Percentiles rank a stretch among this genome's conserved stretches.
Conservation (phyloP, 2,797 vertebrate genomes). For the Syndactyla subalaris region DNA sequence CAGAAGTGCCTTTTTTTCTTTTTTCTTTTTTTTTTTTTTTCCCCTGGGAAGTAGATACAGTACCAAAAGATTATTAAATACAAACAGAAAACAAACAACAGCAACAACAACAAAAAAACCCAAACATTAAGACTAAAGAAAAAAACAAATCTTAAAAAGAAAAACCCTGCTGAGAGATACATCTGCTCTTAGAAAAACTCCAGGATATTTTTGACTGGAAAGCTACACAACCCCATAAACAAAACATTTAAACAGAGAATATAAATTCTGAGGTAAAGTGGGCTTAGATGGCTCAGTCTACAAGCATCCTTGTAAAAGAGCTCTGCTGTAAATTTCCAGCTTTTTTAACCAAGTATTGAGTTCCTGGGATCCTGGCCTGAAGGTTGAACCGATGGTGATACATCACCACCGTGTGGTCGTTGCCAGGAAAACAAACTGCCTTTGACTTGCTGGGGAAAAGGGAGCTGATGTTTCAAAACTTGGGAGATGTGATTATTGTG, state of each 20-base stretch:
- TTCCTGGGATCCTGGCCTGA: background rate
- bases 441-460: fast-evolving
- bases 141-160: background rate
- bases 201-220: background rate
- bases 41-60: background rate
- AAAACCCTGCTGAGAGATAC: background rate
- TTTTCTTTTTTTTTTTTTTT: background rate
- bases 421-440: background rate
- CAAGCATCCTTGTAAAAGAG: background rate
- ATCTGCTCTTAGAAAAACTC: background rate
- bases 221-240: background rate
- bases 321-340: background rate
- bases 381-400: background rate
- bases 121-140: background rate
- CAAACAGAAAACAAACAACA: background rate
- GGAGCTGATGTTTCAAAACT: background rate
- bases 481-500: background rate
- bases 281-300: background rate
- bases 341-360: background rate
- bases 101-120: background rate
- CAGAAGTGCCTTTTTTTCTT: background rate
- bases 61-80: background rate
- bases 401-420: slow-evolving; percentile 60
- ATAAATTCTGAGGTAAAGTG: slow-evolving; percentile 10
- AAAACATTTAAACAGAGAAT: background rate